These are phyloP conservation scores for Limnephilus marmoratus DNA, from an alignment of 2,888 invertebrate genomes.

Conservation along the genomic window DNA sequence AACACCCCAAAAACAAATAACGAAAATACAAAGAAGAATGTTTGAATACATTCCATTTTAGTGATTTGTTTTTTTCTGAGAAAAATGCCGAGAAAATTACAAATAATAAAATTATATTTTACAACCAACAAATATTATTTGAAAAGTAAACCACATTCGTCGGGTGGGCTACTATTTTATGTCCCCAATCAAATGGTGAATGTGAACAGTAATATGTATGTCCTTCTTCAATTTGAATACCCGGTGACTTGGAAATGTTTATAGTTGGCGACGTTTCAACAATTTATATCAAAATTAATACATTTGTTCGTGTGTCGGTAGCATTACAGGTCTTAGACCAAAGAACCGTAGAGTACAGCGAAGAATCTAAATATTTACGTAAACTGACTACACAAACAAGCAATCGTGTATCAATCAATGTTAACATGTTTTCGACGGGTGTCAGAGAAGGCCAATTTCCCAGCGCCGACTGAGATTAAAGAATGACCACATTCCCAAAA, in stretches of 20 bases:
- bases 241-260: background rate
- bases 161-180: background rate
- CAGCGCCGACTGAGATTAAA: background rate
- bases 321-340: background rate
- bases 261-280: constrained; percentile 17
- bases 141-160: too few species aligned
- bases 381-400: background rate
- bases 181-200: background rate
- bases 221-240: background rate
- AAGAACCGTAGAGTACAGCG: background rate
- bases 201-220: background rate
- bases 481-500: background rate
- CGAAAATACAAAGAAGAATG: background rate
- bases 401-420: background rate
- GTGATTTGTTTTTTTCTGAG: background rate
- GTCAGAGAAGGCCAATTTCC: background rate
- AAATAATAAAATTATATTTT: background rate
- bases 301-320: background rate
- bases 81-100: background rate
- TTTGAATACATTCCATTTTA: background rate
- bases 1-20: too few species aligned
- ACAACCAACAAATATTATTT: too few species aligned
- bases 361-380: background rate
- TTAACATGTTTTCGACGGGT: background rate
- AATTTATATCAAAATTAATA: background rate